phyloP scores from a whole-genome alignment of 2,888 invertebrate genomes.

The Holacanthella duospinosa region DNA sequence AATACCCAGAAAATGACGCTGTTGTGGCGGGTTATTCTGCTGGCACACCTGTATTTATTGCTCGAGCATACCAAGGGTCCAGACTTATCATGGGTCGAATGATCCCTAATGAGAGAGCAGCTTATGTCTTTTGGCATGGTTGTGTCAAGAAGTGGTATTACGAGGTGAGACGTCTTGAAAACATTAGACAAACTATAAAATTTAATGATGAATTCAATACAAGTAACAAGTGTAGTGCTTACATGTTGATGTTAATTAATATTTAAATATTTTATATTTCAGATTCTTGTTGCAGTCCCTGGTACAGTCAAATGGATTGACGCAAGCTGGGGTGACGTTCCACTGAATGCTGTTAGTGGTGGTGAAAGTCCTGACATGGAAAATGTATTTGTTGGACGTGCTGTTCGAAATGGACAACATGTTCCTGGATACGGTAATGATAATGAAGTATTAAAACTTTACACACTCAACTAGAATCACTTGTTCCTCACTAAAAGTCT shows the following conservation, averaged over 20 bases:
- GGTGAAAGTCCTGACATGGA: constrained; percentile 1
- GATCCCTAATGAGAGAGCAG: neutral
- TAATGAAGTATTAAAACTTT: neutral
- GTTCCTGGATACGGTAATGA: constrained; percentile 1
- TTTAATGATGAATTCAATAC: neutral
- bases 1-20: neutral
- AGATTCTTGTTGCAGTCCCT: neutral
- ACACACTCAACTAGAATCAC: too few relatives aligned
- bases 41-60: neutral
- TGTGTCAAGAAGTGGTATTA: neutral
- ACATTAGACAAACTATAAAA: neutral
- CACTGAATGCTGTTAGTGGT: neutral
- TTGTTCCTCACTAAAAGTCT: too few relatives aligned
- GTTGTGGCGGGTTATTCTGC: neutral
- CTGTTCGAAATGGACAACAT: neutral
- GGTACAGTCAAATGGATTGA: neutral
- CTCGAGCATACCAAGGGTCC: neutral
- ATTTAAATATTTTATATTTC: neutral
- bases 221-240: too few relatives aligned
- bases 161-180: constrained; percentile 1
- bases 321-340: constrained; percentile 5
- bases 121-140: constrained; percentile 4
- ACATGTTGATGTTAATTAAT: too few relatives aligned
- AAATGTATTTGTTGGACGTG: neutral
- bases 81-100: neutral